Conservation (phyloP, 2,113 vertebrate genomes). For the Austrofundulus limnaeus region DNA sequence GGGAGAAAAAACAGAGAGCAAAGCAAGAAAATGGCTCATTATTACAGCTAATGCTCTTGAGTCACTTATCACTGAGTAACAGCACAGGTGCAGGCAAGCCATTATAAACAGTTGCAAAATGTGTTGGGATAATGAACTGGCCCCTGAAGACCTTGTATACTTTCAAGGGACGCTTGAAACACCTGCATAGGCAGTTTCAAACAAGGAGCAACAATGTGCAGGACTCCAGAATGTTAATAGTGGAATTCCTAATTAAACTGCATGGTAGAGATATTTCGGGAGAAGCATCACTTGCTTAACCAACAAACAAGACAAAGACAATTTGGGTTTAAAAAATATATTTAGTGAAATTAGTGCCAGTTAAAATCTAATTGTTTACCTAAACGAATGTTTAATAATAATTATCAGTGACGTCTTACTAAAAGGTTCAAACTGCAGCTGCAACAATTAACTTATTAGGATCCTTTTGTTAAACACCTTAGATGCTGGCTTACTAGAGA, state of each 20-base stretch:
- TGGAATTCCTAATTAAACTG: constrained; percentile 66
- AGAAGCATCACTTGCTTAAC: constrained; percentile 38
- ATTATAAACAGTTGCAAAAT: constrained; percentile 55
- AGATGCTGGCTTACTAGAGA: no score
- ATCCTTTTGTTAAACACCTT: no score
- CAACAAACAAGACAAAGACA: constrained; percentile 49
- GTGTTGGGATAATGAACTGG: constrained; percentile 58
- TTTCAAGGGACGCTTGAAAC: constrained; percentile 51
- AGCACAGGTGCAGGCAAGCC: constrained; percentile 61
- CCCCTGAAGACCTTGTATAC: constrained; percentile 48
- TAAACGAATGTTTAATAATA: no score
- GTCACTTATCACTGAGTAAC: constrained; percentile 71
- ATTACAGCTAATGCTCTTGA: constrained; percentile 59
- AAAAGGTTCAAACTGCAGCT: no score
- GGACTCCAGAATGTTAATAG: constrained; percentile 42
- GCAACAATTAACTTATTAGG: no score
- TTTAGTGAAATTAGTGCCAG: no score
- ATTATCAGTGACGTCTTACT: no score
- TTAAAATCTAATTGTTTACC: no score
- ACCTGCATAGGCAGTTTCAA: constrained; percentile 67
- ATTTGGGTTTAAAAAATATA: neutral
- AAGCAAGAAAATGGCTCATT: constrained; percentile 55
- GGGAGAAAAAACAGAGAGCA: constrained; percentile 9
- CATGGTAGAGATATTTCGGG: constrained; percentile 31
- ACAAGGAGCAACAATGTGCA: constrained; percentile 49